Evolutionary conservation across 2,797 vertebrate species (phyloP).

Genomic region (Hemibagrus guttatus): DNA sequence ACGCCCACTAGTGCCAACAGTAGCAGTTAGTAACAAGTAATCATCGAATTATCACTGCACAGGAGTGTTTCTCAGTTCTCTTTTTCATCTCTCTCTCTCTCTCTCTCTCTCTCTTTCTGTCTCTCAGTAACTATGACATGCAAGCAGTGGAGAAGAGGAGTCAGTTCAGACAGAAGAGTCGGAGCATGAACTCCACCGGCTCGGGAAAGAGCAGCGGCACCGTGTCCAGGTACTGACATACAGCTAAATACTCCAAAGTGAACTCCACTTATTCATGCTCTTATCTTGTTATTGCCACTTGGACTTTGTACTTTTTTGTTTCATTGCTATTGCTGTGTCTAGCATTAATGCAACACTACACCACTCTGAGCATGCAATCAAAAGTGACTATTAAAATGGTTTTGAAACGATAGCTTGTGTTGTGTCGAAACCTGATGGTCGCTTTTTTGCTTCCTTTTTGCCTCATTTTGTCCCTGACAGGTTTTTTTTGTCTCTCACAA

Average conservation of each 20-base stretch:
- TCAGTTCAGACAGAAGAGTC: slow-evolving; percentile 88
- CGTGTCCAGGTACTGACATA: slow-evolving; percentile 84
- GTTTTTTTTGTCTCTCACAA: not conserved
- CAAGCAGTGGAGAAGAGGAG: slow-evolving; percentile 86
- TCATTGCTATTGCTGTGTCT: not conserved
- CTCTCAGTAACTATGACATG: slow-evolving; percentile 70
- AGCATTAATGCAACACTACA: not conserved
- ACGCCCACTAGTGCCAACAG: not conserved
- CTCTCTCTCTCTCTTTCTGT: slow-evolving; percentile 3
- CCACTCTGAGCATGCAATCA: not conserved
- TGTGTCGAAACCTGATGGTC: not conserved
- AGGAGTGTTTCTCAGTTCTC: not conserved
- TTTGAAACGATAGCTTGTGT: no score
- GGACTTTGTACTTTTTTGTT: not conserved
- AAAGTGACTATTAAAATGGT: not conserved
- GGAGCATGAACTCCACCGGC: slow-evolving; percentile 97
- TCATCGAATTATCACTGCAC: not conserved
- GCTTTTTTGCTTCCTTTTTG: not conserved
- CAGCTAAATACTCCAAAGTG: not conserved
- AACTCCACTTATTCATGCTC: not conserved
- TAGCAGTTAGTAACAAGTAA: not conserved
- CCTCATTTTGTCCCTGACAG: not conserved
- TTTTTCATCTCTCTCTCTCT: not conserved
- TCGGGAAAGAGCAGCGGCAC: slow-evolving; percentile 94
- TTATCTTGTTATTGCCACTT: not conserved